phyloP scores from a whole-genome alignment of 2,888 invertebrate species.

The Nomada goodeniana region DNA sequence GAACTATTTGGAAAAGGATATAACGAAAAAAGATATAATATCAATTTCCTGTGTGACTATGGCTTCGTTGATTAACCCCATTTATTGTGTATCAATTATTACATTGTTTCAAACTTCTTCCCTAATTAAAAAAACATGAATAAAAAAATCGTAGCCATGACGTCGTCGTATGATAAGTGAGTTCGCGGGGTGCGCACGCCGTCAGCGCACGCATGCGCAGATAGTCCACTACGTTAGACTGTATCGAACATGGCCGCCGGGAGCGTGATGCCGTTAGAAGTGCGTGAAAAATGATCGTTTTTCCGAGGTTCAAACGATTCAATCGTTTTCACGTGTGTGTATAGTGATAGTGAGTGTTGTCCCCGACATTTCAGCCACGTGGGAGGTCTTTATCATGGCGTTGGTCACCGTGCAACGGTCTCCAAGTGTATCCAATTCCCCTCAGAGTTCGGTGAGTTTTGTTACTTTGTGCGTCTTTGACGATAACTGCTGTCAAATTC shows the following conservation, averaged over 20 bases:
- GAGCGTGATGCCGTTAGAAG: conserved; percentile 81
- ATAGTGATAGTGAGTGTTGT: conserved; percentile 75
- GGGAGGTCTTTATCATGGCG: conserved; percentile 86
- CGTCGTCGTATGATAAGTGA: conserved; percentile 50
- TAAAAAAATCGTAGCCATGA: conserved; percentile 31
- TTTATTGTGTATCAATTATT: no score
- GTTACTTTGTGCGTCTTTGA: conserved; percentile 37
- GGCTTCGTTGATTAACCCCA: no score
- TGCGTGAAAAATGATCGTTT: conserved; percentile 82
- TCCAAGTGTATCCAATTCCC: conserved; percentile 89
- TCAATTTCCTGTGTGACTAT: no score
- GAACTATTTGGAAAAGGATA: no score
- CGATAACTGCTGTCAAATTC: conserved; percentile 40
- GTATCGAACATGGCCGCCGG: conserved; percentile 84
- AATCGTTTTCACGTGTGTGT: conserved; percentile 76
- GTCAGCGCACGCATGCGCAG: conserved; percentile 46
- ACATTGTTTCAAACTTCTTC: no score
- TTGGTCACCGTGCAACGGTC: conserved; percentile 90
- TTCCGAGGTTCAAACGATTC: conserved; percentile 76
- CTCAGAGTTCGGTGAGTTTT: conserved; percentile 86
- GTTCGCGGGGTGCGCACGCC: conserved; percentile 41
- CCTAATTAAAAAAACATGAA: not conserved
- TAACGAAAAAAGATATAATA: no score
- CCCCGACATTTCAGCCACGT: conserved; percentile 78
- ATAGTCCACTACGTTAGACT: conserved; percentile 60